Percentiles rank a stretch among this genome's conserved stretches.
Conservation (phyloP, 2,797 vertebrate genomes). For the Smutsia gigantea region DNA sequence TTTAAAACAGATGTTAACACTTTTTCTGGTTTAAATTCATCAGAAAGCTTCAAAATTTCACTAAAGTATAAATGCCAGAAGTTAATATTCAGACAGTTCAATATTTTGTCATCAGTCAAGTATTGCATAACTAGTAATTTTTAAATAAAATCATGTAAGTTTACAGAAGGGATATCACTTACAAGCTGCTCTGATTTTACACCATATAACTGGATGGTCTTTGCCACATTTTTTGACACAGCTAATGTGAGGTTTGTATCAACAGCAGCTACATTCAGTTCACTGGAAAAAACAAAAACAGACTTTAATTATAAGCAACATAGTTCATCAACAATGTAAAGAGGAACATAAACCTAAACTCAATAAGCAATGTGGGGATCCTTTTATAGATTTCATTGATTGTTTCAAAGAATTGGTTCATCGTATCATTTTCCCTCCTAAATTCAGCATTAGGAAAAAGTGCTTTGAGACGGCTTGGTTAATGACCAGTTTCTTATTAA, state of each 20-base stretch:
- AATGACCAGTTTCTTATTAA: conserved; percentile 75
- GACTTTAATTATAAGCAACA: conserved; percentile 63
- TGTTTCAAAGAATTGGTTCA: conserved; percentile 35
- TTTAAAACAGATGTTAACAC: not conserved
- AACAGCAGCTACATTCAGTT: conserved; percentile 95
- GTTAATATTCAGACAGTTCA: conserved; percentile 41
- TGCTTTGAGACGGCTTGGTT: conserved; percentile 61
- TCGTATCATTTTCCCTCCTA: conserved; percentile 43
- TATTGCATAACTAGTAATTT: not conserved
- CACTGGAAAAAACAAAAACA: conserved; percentile 88
- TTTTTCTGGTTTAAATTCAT: conserved; percentile 31
- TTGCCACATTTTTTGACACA: conserved; percentile 95
- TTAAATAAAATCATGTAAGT: conserved; percentile 47
- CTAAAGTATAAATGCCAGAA: conserved; percentile 47
- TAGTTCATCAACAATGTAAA: conserved; percentile 65
- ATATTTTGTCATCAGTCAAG: conserved; percentile 47
- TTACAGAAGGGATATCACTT: conserved; percentile 79
- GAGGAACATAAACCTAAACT: conserved; percentile 66
- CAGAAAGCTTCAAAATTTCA: conserved; percentile 55
- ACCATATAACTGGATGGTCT: conserved; percentile 96
- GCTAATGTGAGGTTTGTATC: conserved; percentile 93
- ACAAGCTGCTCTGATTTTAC: conserved; percentile 99
- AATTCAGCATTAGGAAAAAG: conserved; percentile 59
- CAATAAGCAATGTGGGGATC: conserved; percentile 8
- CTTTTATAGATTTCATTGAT: conserved; percentile 64